phyloP scores from a whole-genome alignment of 1,140 invertebrate genomes.

The Apis laboriosa region DNA sequence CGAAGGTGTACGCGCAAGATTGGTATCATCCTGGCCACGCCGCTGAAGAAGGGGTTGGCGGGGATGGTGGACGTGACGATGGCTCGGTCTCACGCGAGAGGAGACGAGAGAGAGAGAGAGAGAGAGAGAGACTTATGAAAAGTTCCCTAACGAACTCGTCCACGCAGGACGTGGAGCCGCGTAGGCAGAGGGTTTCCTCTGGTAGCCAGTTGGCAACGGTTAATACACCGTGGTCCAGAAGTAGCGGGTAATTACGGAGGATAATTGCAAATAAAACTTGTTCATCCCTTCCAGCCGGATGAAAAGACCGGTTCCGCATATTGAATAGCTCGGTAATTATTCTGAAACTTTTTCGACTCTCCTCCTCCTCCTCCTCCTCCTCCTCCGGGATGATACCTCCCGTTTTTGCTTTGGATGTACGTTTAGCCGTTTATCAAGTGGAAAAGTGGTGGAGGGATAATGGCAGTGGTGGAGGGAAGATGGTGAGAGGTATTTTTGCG shows the following conservation, averaged over 20 bases:
- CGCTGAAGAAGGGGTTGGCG: no score
- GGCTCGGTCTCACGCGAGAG: conserved; percentile 22
- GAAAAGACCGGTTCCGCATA: not conserved
- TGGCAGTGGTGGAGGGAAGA: no score
- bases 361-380: not conserved
- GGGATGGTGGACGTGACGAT: conserved; percentile 40
- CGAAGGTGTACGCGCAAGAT: conserved; percentile 14
- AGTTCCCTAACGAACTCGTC: conserved; percentile 41
- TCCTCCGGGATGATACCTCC: no score
- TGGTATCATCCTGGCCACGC: not conserved
- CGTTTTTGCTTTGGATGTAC: not conserved
- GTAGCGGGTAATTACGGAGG: not conserved
- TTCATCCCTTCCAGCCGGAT: no score
- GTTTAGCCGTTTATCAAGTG: not conserved
- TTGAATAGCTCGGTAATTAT: not conserved
- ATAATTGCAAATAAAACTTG: conserved; percentile 17
- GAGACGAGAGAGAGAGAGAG: not conserved
- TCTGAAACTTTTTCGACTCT: not conserved
- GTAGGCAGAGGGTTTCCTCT: not conserved
- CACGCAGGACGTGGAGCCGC: conserved; percentile 3
- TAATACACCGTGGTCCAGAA: not conserved
- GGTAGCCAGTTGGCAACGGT: not conserved
- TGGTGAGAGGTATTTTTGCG: no score
- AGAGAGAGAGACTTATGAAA: conserved; percentile 28
- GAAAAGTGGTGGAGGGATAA: not conserved